These are phyloP conservation scores for Urocolius indicus DNA, from an alignment of 2,113 vertebrate species.

Conservation along the genomic window DNA sequence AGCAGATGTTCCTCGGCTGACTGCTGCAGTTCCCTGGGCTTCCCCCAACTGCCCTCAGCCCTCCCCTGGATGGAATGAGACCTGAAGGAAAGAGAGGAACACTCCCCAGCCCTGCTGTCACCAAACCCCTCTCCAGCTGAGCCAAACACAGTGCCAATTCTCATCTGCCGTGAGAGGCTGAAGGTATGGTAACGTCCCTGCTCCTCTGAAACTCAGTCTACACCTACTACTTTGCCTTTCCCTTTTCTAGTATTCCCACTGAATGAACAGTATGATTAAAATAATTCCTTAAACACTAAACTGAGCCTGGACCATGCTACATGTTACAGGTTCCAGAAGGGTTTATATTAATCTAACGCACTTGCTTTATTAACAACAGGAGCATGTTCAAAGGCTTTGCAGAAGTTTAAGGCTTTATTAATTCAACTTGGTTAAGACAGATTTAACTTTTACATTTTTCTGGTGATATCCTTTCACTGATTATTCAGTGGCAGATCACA, in stretches of 20 bases:
- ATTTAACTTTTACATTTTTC: neutral
- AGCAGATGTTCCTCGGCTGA: no score
- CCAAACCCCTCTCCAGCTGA: rapidly evolving
- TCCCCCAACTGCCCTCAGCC: neutral
- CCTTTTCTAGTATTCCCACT: neutral
- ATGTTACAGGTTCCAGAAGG: neutral
- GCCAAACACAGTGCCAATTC: neutral
- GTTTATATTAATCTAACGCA: neutral
- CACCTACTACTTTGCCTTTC: neutral
- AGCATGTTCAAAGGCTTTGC: neutral
- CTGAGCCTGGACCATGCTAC: neutral
- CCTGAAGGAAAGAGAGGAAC: neutral
- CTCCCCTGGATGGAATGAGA: neutral
- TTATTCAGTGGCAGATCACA: neutral
- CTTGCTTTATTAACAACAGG: neutral
- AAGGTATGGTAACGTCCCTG: neutral
- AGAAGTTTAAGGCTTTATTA: neutral
- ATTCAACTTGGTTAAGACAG: neutral
- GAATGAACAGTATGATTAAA: neutral
- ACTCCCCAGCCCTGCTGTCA: no score
- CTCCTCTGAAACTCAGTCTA: neutral
- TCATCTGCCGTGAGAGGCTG: neutral
- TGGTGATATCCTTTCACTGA: conserved; percentile 5
- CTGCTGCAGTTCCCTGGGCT: neutral
- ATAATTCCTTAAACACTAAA: neutral